Base-by-base conservation (phyloP, 2,113 vertebrate genomes). In the Chionis minor region DNA sequence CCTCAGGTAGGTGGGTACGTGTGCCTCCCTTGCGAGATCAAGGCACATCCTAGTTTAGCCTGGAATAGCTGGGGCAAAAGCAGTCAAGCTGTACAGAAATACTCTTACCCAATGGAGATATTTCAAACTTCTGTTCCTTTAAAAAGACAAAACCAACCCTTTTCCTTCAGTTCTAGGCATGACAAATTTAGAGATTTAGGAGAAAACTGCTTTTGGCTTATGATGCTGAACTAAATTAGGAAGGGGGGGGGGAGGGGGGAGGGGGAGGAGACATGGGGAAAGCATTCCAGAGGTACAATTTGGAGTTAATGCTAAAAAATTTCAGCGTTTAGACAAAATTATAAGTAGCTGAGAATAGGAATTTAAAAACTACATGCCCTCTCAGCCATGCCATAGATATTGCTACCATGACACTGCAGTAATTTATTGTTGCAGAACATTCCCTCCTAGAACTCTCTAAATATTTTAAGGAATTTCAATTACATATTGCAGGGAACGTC, bases 401-500 rank as follows among this genome's bases (percentile, higher is more conserved):
- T 89, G 86, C 86, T 94, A 26, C 84, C 19, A 14, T 85, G 84
- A 75, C 42, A 61, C 74, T 87, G 62, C 42, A 80, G 58, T 95
- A 91, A 97, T 94, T 95, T 70, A 80, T 94, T 96, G 95, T 92
- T 92, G 74, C 87, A 92, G 94, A 96, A 88, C 81, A 70, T 90
- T 94, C 84, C 21, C 54, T 89, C 74, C 84, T 88, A 95, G 94
- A 97, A 94, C 61, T 85, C 86, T 93, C 62, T 91, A 96, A 97
- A 96, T 97, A 94, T 97, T 97, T 96, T 91, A 96, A 96, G 42
- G 81, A 72, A 90, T 91, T 95, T 95, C 92, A 95, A 77, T 96
- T 93, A 70, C 79, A 35, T 91, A 78, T 92, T 91, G 84, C 81
- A 90, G 42, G 16, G 81, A 85, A 55, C 10, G 2, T 94, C 67